Evolutionary conservation across 2,888 invertebrate genomes (phyloP).

Genomic region (Pemphredon lugubris): DNA sequence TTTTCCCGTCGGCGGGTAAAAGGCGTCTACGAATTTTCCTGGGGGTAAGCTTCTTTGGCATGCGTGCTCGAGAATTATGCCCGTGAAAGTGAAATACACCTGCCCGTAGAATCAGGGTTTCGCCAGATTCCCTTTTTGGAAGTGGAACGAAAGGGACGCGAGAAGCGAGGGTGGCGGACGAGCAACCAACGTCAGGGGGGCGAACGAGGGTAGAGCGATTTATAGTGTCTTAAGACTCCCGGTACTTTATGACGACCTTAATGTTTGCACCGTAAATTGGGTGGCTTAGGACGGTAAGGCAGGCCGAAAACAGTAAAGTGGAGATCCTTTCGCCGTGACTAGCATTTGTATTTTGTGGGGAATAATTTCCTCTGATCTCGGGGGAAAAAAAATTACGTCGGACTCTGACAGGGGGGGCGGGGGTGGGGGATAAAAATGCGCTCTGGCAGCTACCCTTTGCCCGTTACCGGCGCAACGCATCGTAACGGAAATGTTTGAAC

Average conservation of each 20-base stretch:
- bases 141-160: slow-evolving; percentile 27
- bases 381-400: slow-evolving; percentile 14
- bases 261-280: slow-evolving; percentile 70
- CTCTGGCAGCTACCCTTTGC: too few relatives aligned
- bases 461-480: too few relatives aligned
- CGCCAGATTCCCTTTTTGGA: slow-evolving; percentile 45
- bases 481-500: too few relatives aligned
- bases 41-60: slow-evolving; percentile 39
- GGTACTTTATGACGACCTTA: slow-evolving; percentile 68
- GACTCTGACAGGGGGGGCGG: neutral
- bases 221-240: slow-evolving; percentile 63
- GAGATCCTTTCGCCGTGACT: slow-evolving; percentile 55
- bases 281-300: slow-evolving; percentile 60
- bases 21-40: slow-evolving; percentile 35
- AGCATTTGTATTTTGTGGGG: slow-evolving; percentile 44
- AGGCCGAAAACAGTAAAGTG: slow-evolving; percentile 62
- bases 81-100: slow-evolving; percentile 60
- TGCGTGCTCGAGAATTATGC: slow-evolving; percentile 38
- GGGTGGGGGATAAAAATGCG: too few relatives aligned
- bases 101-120: slow-evolving; percentile 22
- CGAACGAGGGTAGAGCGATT: slow-evolving; percentile 54
- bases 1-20: slow-evolving; percentile 11
- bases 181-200: slow-evolving; percentile 26
- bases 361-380: slow-evolving; percentile 43
- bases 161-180: slow-evolving; percentile 22